A percentile compares a stretch with the other conserved stretches of the same genome.
Evolutionary conservation across 1,140 invertebrate genomes (phyloP).

Genomic region (Ladona fulva): DNA sequence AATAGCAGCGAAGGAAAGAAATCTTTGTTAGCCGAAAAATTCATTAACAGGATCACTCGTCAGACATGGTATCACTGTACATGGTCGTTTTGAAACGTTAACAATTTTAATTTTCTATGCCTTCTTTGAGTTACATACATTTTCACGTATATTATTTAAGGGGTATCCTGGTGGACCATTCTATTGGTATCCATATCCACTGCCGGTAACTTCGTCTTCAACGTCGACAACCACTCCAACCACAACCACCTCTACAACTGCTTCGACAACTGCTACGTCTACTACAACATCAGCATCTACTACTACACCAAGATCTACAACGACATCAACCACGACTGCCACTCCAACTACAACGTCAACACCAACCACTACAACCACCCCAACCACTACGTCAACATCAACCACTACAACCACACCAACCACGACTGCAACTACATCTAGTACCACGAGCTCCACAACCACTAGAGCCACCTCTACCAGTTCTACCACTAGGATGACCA

Average conservation of each 20-base stretch:
- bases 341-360: background rate
- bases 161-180: background rate
- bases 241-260: background rate
- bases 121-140: too few relatives aligned
- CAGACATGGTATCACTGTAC: too few relatives aligned
- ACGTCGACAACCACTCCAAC: background rate
- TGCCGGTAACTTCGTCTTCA: background rate
- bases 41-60: too few relatives aligned
- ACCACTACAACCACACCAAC: background rate
- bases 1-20: too few relatives aligned
- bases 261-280: background rate
- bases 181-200: too few relatives aligned
- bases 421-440: background rate
- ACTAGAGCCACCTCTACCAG: background rate
- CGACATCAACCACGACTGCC: background rate
- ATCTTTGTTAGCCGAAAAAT: too few relatives aligned
- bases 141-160: too few relatives aligned
- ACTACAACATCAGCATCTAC: background rate
- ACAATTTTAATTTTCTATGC: too few relatives aligned
- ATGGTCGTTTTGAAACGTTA: too few relatives aligned
- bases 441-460: too few relatives aligned
- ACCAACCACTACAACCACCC: background rate
- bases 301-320: background rate
- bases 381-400: background rate
- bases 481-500: background rate